These are phyloP conservation scores for Sebastes umbrosus DNA, from an alignment of 2,797 vertebrate genomes.

Conservation along the genomic window DNA sequence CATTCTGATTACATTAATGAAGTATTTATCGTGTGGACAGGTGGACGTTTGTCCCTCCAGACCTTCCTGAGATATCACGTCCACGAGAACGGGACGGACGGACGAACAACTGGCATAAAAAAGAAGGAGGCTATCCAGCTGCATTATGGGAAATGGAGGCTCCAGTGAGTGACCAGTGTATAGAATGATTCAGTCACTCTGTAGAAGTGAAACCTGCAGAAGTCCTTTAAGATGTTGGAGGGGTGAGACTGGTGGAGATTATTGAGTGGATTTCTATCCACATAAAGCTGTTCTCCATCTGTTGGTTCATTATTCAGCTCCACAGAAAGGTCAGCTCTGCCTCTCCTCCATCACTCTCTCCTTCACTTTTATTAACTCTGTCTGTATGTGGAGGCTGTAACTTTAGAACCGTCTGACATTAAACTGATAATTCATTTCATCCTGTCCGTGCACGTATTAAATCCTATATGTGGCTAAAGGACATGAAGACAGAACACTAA, in stretches of 20 bases:
- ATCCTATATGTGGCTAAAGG: background rate
- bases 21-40: too few species aligned
- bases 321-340: slow-evolving; percentile 52
- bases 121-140: too few species aligned
- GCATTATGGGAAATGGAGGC: too few species aligned
- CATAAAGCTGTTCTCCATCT: slow-evolving; percentile 28
- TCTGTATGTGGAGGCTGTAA: slow-evolving; percentile 28
- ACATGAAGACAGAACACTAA: slow-evolving; percentile 9
- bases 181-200: too few species aligned
- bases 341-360: slow-evolving; percentile 38
- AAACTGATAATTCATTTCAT: slow-evolving; percentile 30
- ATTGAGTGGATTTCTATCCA: background rate
- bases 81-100: too few species aligned
- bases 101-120: too few species aligned
- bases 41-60: too few species aligned
- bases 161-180: background rate
- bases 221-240: background rate
- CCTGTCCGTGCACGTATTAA: slow-evolving; percentile 9
- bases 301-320: slow-evolving; percentile 56
- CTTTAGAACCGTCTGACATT: slow-evolving; percentile 41
- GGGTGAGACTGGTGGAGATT: background rate
- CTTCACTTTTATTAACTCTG: slow-evolving; percentile 45
- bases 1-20: too few species aligned
- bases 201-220: background rate
- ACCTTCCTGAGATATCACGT: too few species aligned